These are phyloP conservation scores for Panzeria rudis DNA, from an alignment of 2,888 invertebrate genomes.

Conservation along the genomic window DNA sequence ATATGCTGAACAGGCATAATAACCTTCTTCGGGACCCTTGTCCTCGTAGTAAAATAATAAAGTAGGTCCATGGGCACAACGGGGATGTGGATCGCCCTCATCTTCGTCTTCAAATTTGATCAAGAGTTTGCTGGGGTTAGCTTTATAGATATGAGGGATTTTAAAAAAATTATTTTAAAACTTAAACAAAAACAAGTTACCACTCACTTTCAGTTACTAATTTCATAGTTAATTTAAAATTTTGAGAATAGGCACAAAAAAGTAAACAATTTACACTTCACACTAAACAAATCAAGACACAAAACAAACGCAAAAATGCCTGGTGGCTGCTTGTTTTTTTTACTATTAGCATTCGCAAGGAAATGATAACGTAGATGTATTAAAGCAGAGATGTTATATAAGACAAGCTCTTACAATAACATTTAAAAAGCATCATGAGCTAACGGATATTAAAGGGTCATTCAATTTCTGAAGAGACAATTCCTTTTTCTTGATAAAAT, in stretches of 20 bases:
- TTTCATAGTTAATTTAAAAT: constrained; percentile 38
- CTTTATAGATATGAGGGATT: neutral
- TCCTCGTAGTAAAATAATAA: constrained; percentile 87
- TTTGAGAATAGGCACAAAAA: neutral
- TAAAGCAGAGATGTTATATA: neutral
- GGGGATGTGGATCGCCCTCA: constrained; percentile 87
- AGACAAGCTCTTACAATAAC: neutral
- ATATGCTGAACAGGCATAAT: constrained; percentile 93
- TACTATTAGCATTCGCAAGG: neutral
- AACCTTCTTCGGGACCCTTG: constrained; percentile 81
- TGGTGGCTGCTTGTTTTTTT: constrained; percentile 14
- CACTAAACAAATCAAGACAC: constrained; percentile 16
- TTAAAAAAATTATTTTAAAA: neutral
- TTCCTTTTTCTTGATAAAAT: too few species aligned
- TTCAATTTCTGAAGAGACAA: too few species aligned
- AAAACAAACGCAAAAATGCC: constrained; percentile 30
- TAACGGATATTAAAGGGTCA: too few species aligned
- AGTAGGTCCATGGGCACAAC: constrained; percentile 91
- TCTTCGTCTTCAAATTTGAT: constrained; percentile 78
- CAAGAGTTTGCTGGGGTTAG: constrained; percentile 50
- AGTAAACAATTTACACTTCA: constrained; percentile 32
- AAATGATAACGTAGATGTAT: constrained; percentile 22
- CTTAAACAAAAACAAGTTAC: neutral
- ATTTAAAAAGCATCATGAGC: neutral
- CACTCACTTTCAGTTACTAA: constrained; percentile 43